phyloP scores from a whole-genome alignment of 2,888 invertebrate genomes.

The Nemurella pictetii region DNA sequence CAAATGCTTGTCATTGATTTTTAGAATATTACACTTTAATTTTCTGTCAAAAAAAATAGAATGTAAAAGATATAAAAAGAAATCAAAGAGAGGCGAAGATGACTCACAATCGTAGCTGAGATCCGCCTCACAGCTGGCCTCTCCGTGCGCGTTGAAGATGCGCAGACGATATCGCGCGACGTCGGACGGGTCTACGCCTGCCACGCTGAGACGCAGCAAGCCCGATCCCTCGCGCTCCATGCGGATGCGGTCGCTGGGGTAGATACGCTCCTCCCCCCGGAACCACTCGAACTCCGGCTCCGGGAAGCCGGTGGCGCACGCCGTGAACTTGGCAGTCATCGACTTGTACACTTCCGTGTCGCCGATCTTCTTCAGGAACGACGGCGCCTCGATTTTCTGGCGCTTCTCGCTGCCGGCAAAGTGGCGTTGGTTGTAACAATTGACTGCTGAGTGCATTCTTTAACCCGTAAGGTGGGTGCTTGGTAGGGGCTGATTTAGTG shows the following conservation, averaged over 20 bases:
- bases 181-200: conserved; percentile 77
- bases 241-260: conserved; percentile 78
- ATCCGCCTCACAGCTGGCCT: conserved; percentile 76
- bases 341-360: conserved; percentile 85
- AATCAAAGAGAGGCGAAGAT: too few relatives aligned
- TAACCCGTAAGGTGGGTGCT: too few relatives aligned
- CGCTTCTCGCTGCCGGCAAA: conserved; percentile 65
- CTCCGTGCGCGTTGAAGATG: conserved; percentile 83
- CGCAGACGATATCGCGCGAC: conserved; percentile 82
- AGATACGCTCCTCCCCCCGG: conserved; percentile 75
- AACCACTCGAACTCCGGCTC: conserved; percentile 89
- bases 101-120: conserved; percentile 78
- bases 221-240: conserved; percentile 84
- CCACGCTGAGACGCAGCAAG: conserved; percentile 77
- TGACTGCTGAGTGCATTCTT: too few relatives aligned
- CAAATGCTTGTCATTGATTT: too few relatives aligned
- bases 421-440: too few relatives aligned
- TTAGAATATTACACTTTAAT: too few relatives aligned
- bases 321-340: conserved; percentile 91
- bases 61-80: too few relatives aligned
- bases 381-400: conserved; percentile 79
- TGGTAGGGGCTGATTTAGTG: too few relatives aligned
- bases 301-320: conserved; percentile 83
- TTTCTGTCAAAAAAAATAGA: too few relatives aligned
- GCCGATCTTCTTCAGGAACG: conserved; percentile 86